These are phyloP conservation scores for Podotricha telesiphe DNA, from an alignment of 2,888 invertebrate genomes.

Conservation along the genomic window DNA sequence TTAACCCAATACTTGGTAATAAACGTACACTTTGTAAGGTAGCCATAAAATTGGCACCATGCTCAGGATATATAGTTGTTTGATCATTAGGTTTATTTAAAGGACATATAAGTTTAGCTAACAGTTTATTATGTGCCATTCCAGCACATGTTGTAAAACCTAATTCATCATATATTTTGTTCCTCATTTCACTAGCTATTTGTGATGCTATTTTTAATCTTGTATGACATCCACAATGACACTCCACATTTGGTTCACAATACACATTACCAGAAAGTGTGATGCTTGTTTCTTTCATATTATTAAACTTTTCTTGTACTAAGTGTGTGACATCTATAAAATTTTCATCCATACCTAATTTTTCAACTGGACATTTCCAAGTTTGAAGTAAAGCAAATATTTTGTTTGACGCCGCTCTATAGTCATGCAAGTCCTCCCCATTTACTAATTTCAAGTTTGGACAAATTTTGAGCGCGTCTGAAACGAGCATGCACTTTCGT, in stretches of 20 bases:
- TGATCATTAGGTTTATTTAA: constrained; percentile 92
- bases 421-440: constrained; percentile 92
- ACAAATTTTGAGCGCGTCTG: constrained; percentile 89
- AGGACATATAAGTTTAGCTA: constrained; percentile 90
- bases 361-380: constrained; percentile 89
- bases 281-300: constrained; percentile 56
- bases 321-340: constrained; percentile 90
- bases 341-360: constrained; percentile 93
- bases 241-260: constrained; percentile 81
- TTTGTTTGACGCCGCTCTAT: constrained; percentile 90
- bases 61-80: constrained; percentile 89
- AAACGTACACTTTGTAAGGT: constrained; percentile 84
- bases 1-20: constrained; percentile 91
- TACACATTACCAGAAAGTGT: constrained; percentile 84
- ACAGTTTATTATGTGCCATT: constrained; percentile 91
- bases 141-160: constrained; percentile 92
- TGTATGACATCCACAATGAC: constrained; percentile 89
- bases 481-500: constrained; percentile 89
- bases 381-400: constrained; percentile 88
- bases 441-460: constrained; percentile 89
- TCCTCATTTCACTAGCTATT: constrained; percentile 90
- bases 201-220: constrained; percentile 88
- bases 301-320: constrained; percentile 82
- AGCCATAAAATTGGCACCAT: constrained; percentile 86
- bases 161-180: constrained; percentile 86